Percentiles rank a stretch among this genome's conserved stretches.
Conservation (phyloP, 2,797 vertebrate genomes). For the Typhlichthys subterraneus region DNA sequence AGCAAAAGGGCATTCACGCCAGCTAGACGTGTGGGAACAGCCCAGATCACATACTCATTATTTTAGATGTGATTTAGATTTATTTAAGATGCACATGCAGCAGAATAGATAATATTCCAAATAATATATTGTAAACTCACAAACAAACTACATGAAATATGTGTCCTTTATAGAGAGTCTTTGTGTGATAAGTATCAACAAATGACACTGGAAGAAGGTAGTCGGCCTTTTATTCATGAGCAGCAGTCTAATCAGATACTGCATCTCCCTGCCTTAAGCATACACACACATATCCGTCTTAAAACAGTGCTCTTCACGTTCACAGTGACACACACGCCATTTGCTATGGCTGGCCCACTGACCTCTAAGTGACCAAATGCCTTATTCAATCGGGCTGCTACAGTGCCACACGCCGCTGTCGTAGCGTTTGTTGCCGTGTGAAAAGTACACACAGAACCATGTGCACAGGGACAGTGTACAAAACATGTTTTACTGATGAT, state of each 20-base stretch:
- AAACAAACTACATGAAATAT: not conserved
- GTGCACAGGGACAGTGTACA: conserved; percentile 15
- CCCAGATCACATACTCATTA: no score
- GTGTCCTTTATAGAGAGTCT: not conserved
- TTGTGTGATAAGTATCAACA: not conserved
- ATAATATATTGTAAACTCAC: no score
- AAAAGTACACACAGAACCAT: conserved; percentile 32
- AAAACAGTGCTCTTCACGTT: conserved; percentile 3
- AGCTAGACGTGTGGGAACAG: no score
- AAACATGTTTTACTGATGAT: conserved; percentile 8
- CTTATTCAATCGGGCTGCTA: conserved; percentile 27
- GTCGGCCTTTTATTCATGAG: not conserved
- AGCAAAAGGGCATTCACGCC: not conserved
- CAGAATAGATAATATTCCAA: not conserved
- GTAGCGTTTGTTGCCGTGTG: conserved; percentile 46
- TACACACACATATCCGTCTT: not conserved
- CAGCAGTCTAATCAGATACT: not conserved
- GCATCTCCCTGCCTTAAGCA: not conserved
- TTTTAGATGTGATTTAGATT: no score
- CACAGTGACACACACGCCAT: conserved; percentile 3
- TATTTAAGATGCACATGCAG: not conserved
- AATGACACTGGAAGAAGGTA: not conserved
- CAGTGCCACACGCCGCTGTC: conserved; percentile 40
- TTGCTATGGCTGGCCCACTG: conserved; percentile 39
- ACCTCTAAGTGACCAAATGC: conserved; percentile 38